These are phyloP conservation scores for Tillus elongatus DNA, from an alignment of 2,888 invertebrate species.

Conservation along the genomic window DNA sequence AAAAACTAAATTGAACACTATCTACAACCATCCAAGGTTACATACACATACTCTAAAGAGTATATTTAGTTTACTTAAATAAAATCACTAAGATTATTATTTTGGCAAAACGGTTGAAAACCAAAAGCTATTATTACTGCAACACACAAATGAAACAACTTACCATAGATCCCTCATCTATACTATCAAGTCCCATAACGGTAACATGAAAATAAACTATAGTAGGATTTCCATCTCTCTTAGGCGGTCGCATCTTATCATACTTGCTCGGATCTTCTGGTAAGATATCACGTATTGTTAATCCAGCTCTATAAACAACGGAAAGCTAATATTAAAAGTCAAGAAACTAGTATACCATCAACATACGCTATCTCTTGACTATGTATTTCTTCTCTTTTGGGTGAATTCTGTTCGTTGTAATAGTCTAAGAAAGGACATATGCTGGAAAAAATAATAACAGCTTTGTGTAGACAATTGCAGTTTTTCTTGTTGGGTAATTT, in stretches of 20 bases:
- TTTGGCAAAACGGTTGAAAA: too few species aligned
- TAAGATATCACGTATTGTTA: slow-evolving; percentile 74
- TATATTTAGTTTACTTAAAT: too few species aligned
- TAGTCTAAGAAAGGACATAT: slow-evolving; percentile 21
- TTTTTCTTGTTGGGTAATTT: too few species aligned
- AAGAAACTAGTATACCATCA: not conserved
- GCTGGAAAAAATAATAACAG: slow-evolving; percentile 28
- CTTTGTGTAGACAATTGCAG: too few species aligned
- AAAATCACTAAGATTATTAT: too few species aligned
- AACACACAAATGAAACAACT: too few species aligned
- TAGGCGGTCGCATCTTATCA: slow-evolving; percentile 90
- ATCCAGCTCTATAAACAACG: slow-evolving; percentile 51
- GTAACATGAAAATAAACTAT: slow-evolving; percentile 87
- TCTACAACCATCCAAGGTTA: too few species aligned
- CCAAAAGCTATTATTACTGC: too few species aligned
- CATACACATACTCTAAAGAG: too few species aligned
- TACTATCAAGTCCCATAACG: slow-evolving; percentile 90
- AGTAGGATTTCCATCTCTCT: slow-evolving; percentile 79
- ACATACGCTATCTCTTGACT: slow-evolving; percentile 30
- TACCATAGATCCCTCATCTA: slow-evolving; percentile 94
- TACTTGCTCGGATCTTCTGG: slow-evolving; percentile 80
- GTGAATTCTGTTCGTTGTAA: slow-evolving; percentile 19
- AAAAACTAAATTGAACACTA: too few species aligned
- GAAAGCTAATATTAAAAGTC: slow-evolving; percentile 6
- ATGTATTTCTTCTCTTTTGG: slow-evolving; percentile 25